Evolutionary conservation across 2,797 vertebrate genomes (phyloP).

Genomic region (Rhincodon typus): DNA sequence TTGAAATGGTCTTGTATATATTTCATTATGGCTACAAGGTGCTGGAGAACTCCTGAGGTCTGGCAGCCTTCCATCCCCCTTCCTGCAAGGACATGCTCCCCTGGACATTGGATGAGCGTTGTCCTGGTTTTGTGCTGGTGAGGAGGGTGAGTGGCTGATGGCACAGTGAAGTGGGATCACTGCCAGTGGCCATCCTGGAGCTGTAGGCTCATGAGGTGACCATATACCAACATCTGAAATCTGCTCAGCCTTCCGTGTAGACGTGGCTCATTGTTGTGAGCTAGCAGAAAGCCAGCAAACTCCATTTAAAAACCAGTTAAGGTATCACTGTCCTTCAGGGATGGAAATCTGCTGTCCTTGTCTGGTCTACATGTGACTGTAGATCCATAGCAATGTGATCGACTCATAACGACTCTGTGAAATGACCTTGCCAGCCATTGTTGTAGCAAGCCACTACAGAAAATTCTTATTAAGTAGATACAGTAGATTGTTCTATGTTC

Average conservation of each 20-base stretch:
- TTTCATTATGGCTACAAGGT: neutral
- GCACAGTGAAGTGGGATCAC: neutral
- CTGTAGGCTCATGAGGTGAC: neutral
- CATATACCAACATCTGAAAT: neutral
- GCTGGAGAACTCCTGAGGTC: neutral
- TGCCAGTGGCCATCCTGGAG: neutral
- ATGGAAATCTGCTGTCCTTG: neutral
- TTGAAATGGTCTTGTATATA: neutral
- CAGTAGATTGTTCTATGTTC: no score
- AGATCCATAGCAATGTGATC: neutral
- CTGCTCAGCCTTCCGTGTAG: neutral
- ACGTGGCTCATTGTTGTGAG: neutral
- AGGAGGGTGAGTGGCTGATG: neutral
- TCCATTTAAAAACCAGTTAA: neutral
- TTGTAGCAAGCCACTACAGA: neutral
- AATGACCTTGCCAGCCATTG: neutral
- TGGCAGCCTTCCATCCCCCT: neutral
- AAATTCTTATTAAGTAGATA: neutral
- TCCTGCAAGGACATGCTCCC: neutral
- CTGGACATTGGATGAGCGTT: neutral
- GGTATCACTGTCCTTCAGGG: neutral
- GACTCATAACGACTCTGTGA: neutral
- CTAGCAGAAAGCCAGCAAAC: neutral
- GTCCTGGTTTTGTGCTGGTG: neutral
- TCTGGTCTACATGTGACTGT: neutral